These are phyloP conservation scores for Oplegnathus fasciatus DNA, from an alignment of 2,113 vertebrate species.

Conservation along the genomic window DNA sequence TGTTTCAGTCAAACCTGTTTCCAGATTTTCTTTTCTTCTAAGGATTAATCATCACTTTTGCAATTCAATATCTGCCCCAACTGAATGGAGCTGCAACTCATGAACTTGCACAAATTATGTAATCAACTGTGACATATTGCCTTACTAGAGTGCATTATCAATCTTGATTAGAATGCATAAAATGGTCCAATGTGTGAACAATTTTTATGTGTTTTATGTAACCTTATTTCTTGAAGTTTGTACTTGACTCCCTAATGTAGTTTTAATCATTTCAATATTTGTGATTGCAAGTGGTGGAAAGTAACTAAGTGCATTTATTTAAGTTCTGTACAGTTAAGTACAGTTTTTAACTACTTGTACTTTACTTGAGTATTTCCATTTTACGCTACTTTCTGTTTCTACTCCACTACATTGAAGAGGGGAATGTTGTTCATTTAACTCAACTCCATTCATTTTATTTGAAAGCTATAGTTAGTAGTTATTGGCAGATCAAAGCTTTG, in stretches of 20 bases:
- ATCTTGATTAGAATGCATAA: neutral
- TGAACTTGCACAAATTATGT: neutral
- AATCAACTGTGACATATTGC: neutral
- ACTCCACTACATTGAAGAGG: neutral
- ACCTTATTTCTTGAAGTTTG: neutral
- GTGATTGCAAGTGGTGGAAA: neutral
- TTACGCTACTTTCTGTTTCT: neutral
- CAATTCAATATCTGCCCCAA: neutral
- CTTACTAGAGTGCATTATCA: neutral
- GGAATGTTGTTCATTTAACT: neutral
- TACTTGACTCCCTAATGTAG: neutral
- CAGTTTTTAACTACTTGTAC: neutral
- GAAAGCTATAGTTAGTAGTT: neutral
- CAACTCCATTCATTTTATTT: neutral
- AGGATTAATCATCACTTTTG: slow-evolving; percentile 9
- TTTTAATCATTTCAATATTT: neutral
- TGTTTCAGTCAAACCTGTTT: neutral
- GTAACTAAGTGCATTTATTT: neutral
- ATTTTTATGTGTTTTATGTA: neutral
- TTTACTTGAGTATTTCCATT: neutral
- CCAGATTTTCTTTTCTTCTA: neutral
- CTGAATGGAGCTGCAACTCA: neutral
- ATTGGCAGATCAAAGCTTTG: neutral
- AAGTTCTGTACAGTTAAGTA: neutral
- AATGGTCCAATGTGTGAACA: neutral